Conservation (phyloP, 2,113 vertebrate genomes). For the Oryzias melastigma region DNA sequence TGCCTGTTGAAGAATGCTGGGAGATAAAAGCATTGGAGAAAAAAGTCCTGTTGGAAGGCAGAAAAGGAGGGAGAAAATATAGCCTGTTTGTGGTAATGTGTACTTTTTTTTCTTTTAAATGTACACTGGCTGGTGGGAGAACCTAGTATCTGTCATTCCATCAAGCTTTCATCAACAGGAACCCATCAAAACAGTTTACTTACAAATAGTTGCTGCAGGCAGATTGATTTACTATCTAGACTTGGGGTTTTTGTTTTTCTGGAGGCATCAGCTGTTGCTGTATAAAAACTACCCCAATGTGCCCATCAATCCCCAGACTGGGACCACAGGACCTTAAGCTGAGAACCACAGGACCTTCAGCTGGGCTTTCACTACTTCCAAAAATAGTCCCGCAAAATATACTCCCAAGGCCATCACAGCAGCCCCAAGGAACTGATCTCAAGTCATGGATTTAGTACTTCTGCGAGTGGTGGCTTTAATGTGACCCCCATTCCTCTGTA, state of each 20-base stretch:
- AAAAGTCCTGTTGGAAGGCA: constrained; percentile 39
- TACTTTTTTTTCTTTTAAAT: constrained; percentile 39
- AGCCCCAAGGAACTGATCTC: constrained; percentile 55
- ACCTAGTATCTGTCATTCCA: constrained; percentile 13
- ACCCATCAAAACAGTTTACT: background rate
- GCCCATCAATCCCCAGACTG: constrained; percentile 35
- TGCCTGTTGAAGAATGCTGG: constrained; percentile 54
- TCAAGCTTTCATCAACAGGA: background rate
- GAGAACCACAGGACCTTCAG: constrained; percentile 53
- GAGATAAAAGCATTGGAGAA: constrained; percentile 47
- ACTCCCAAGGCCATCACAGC: constrained; percentile 47
- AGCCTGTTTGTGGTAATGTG: constrained; percentile 38
- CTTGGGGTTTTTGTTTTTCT: constrained; percentile 2
- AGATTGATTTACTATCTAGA: constrained; percentile 5
- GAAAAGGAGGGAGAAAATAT: constrained; percentile 42
- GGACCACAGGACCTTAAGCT: constrained; percentile 50
- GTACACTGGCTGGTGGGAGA: constrained; percentile 49
- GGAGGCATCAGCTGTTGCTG: constrained; percentile 60
- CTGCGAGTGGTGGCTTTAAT: constrained; percentile 20
- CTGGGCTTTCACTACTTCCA: constrained; percentile 59
- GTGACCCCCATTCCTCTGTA: constrained; percentile 2
- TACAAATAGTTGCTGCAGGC: background rate
- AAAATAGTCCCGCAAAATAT: constrained; percentile 67
- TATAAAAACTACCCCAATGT: constrained; percentile 23
- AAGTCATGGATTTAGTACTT: constrained; percentile 48